These are phyloP conservation scores for Ormyrus nitidulus DNA, from an alignment of 2,888 invertebrate genomes.

Conservation along the genomic window DNA sequence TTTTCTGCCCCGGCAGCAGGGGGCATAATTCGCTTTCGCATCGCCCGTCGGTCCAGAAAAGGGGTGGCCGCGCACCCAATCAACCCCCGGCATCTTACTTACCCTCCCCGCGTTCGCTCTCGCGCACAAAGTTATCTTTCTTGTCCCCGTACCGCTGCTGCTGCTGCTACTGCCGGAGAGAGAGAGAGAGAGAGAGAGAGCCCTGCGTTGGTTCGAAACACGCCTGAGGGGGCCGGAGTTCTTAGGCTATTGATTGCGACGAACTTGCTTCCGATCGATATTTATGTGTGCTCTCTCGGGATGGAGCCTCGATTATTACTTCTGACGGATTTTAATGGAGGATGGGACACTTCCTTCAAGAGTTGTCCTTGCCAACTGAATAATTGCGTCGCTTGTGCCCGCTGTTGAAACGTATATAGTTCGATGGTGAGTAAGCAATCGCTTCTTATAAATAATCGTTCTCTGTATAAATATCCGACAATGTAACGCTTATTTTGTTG, in stretches of 20 bases:
- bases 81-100: slow-evolving; percentile 71
- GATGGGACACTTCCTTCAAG: no score
- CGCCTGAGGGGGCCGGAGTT: slow-evolving; percentile 48
- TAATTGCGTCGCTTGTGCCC: no score
- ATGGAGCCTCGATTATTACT: slow-evolving; percentile 16
- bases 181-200: no score
- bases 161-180: not conserved
- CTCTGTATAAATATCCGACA: no score
- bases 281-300: not conserved
- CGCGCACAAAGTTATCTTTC: slow-evolving; percentile 53
- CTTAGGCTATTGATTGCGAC: slow-evolving; percentile 49
- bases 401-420: no score
- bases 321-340: not conserved
- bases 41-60: slow-evolving; percentile 23
- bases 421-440: no score
- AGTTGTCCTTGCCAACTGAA: no score
- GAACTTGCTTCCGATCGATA: slow-evolving; percentile 34
- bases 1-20: slow-evolving; percentile 31
- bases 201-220: slow-evolving; percentile 20
- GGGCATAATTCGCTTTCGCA: slow-evolving; percentile 44
- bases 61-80: slow-evolving; percentile 71
- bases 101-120: slow-evolving; percentile 21
- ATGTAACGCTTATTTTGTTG: no score
- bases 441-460: no score
- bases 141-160: slow-evolving; percentile 32